Conservation (phyloP, 2,797 vertebrate genomes). For the Lutjanus argentimaculatus region DNA sequence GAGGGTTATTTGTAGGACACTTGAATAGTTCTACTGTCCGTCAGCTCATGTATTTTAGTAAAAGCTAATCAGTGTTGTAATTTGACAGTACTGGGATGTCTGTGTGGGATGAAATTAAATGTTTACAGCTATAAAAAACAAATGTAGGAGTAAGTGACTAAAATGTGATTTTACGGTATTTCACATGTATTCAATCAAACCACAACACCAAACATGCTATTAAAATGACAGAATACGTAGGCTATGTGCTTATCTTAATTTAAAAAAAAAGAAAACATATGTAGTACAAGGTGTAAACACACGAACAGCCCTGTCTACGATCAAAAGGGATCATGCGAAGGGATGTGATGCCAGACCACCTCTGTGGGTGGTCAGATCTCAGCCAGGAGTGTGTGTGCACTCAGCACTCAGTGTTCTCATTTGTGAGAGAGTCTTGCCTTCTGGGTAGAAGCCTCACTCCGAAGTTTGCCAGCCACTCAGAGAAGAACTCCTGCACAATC, state of each 20-base stretch:
- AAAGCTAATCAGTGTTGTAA: not conserved
- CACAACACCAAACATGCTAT: not conserved
- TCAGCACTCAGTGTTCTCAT: slow-evolving; percentile 52
- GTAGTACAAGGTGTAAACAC: not conserved
- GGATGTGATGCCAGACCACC: slow-evolving; percentile 34
- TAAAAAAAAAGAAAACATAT: not conserved
- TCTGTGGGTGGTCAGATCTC: slow-evolving; percentile 39
- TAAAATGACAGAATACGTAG: not conserved
- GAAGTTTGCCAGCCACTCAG: slow-evolving; percentile 40
- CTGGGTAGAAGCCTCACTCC: slow-evolving; percentile 38
- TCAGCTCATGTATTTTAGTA: not conserved
- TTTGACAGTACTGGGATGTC: not conserved
- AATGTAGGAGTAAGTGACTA: not conserved
- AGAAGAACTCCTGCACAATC: slow-evolving; percentile 30
- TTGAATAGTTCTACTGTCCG: not conserved
- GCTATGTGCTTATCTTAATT: not conserved
- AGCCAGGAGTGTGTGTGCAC: slow-evolving; percentile 27
- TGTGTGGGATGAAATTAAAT: slow-evolving; percentile 2
- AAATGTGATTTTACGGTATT: not conserved
- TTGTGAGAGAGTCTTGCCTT: slow-evolving; percentile 45
- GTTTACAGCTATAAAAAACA: not conserved
- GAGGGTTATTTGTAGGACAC: not conserved
- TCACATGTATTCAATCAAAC: not conserved
- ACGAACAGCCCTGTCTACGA: not conserved
- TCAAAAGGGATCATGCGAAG: not conserved